Percentiles rank a stretch among this genome's conserved stretches.
Conservation (phyloP, 2,888 invertebrate species). For the Cerceris ruficornis region DNA sequence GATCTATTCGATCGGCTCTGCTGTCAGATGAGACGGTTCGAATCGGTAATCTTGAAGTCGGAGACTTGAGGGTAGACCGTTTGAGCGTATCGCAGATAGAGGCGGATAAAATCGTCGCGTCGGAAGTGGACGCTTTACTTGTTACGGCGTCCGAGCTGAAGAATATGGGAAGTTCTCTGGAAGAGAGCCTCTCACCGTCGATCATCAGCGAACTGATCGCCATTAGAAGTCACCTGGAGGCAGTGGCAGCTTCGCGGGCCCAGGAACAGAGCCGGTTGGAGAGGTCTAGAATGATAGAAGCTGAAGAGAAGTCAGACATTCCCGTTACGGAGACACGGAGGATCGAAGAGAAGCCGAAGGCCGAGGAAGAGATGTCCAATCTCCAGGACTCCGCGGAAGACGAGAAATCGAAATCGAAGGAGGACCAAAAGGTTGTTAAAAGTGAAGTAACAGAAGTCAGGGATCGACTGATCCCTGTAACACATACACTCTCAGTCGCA, state of each 20-base stretch:
- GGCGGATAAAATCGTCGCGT: conserved; percentile 90
- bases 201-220: conserved; percentile 77
- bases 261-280: conserved; percentile 48
- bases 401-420: conserved; percentile 23
- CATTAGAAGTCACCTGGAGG: conserved; percentile 77
- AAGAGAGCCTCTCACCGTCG: conserved; percentile 61
- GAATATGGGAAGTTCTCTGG: conserved; percentile 83
- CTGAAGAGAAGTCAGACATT: conserved; percentile 46
- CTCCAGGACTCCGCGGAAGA: conserved; percentile 12
- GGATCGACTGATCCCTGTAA: conserved; percentile 26
- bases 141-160: conserved; percentile 89
- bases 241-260: conserved; percentile 57
- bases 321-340: conserved; percentile 27
- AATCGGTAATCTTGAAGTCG: conserved; percentile 87
- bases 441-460: conserved; percentile 44
- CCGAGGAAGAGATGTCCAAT: background rate
- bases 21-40: conserved; percentile 77
- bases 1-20: conserved; percentile 60
- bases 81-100: conserved; percentile 90
- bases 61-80: conserved; percentile 90
- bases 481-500: conserved; percentile 51
- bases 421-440: conserved; percentile 64
- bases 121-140: conserved; percentile 90
- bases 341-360: conserved; percentile 5
- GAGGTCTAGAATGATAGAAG: conserved; percentile 11